Conservation (phyloP, 2,888 invertebrate species). For the Hypsopygia costalis region DNA sequence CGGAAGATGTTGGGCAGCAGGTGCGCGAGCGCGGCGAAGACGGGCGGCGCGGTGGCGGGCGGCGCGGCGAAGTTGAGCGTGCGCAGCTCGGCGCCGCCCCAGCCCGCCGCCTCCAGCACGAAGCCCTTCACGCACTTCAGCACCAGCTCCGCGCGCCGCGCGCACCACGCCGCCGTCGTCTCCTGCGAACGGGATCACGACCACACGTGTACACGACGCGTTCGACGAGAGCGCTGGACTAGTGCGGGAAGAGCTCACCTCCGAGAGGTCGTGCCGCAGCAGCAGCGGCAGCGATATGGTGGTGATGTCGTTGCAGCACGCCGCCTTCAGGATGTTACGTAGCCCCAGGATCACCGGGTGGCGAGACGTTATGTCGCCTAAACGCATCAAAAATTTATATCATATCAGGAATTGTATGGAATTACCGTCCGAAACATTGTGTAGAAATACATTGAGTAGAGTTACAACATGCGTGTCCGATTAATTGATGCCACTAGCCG, state of each 20-base stretch:
- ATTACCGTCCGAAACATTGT: no score
- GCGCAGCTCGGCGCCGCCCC: constrained; percentile 94
- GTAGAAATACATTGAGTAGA: no score
- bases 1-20: constrained; percentile 97
- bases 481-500: no score
- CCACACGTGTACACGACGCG: neutral
- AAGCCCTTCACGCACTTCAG: constrained; percentile 99
- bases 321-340: constrained; percentile 95
- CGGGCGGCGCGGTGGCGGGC: constrained; percentile 78
- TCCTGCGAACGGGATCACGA: constrained; percentile 74
- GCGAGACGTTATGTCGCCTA: constrained; percentile 95
- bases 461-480: no score
- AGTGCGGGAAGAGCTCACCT: constrained; percentile 1
- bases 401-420: no score
- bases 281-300: constrained; percentile 96
- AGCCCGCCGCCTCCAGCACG: constrained; percentile 98
- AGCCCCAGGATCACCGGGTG: constrained; percentile 97
- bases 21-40: constrained; percentile 89
- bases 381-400: neutral
- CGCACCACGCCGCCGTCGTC: constrained; percentile 98
- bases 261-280: constrained; percentile 91
- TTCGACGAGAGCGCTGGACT: no score
- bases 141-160: constrained; percentile 96
- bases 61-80: constrained; percentile 80
- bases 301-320: constrained; percentile 96